Percentiles rank a stretch among this genome's conserved stretches.
phyloP scores from a whole-genome alignment of 1,140 invertebrate genomes.

The Drosophila pruinosa region DNA sequence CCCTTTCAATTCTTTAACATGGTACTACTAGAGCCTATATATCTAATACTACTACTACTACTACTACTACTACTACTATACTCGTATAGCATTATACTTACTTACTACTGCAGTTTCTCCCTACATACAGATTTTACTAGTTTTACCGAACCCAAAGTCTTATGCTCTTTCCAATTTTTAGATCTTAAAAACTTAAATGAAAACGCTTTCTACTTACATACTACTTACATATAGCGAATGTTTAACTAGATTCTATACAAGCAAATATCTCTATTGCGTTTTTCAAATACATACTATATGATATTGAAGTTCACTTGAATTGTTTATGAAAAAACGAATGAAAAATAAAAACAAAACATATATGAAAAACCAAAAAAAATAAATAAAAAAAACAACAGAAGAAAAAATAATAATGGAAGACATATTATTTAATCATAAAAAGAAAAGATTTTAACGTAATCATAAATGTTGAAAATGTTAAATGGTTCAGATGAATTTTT shows the following conservation, averaged over 20 bases:
- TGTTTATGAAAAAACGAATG: slow-evolving; percentile 48
- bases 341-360: slow-evolving; percentile 7
- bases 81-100: not conserved
- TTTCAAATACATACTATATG: slow-evolving; percentile 60
- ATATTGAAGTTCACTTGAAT: slow-evolving; percentile 67
- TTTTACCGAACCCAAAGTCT: slow-evolving; percentile 51
- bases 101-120: slow-evolving; percentile 19
- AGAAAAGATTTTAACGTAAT: slow-evolving; percentile 72
- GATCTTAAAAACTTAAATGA: slow-evolving; percentile 44
- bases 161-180: slow-evolving; percentile 56
- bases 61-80: slow-evolving; percentile 14
- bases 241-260: slow-evolving; percentile 72
- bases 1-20: slow-evolving; percentile 7
- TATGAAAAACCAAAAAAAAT: slow-evolving; percentile 16
- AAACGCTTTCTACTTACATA: slow-evolving; percentile 61
- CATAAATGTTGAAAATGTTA: slow-evolving; percentile 76
- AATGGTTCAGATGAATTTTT: slow-evolving; percentile 68
- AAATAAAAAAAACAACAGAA: not conserved
- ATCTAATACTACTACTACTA: slow-evolving; percentile 8
- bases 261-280: slow-evolving; percentile 64
- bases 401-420: slow-evolving; percentile 17
- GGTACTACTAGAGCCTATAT: slow-evolving; percentile 6
- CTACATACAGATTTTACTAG: slow-evolving; percentile 40
- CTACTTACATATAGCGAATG: slow-evolving; percentile 61
- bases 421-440: slow-evolving; percentile 17